Evolutionary conservation across 2,888 invertebrate species (phyloP).

Genomic region (Zygogramma bicolorata): DNA sequence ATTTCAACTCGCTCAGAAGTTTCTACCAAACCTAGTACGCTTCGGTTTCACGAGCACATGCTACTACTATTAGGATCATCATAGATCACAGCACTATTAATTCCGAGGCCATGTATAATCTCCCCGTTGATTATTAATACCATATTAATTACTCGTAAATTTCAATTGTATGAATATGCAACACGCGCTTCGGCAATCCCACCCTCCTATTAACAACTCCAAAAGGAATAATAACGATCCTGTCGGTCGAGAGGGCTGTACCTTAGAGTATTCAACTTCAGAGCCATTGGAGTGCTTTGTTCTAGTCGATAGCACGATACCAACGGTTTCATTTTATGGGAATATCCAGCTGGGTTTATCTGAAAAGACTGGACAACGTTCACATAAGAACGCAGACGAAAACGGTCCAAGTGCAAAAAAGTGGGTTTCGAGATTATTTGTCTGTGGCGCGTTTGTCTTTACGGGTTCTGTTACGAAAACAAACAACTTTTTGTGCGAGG

Average conservation of each 20-base stretch:
- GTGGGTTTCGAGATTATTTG: not conserved
- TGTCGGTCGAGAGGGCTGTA: not conserved
- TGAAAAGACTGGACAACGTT: not conserved
- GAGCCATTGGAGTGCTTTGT: not conserved
- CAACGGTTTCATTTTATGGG: not conserved
- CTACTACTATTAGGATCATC: not conserved
- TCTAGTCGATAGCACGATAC: not conserved
- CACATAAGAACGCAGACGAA: not conserved
- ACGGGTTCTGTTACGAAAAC: too few species aligned
- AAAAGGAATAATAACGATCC: not conserved
- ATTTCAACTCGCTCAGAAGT: too few species aligned
- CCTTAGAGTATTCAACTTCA: not conserved
- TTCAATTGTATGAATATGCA: conserved; percentile 25
- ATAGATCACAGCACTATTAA: conserved; percentile 1
- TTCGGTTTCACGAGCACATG: not conserved
- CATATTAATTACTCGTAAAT: conserved; percentile 27
- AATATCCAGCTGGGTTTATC: not conserved
- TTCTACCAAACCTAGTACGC: too few species aligned
- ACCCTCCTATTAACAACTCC: not conserved
- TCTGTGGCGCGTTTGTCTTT: not conserved
- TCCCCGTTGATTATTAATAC: conserved; percentile 19
- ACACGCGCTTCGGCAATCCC: conserved; percentile 8
- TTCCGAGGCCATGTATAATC: not conserved
- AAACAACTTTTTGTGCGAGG: too few species aligned
- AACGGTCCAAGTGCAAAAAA: not conserved